These are phyloP conservation scores for Caenorhabditis briggsae DNA, from an alignment of 1,140 invertebrate genomes.

Conservation along the genomic window DNA sequence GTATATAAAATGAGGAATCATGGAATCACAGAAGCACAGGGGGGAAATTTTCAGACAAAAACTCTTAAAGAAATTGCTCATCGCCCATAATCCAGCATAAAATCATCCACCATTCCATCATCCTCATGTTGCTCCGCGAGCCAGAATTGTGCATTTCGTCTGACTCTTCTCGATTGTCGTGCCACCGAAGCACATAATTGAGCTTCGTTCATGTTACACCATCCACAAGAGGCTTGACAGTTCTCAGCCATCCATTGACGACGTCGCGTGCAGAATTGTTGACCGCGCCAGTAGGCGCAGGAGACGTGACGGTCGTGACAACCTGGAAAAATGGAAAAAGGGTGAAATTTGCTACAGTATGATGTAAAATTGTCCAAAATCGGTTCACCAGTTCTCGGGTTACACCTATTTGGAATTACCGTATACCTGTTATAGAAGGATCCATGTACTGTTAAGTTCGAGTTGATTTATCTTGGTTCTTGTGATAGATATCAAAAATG, in stretches of 20 bases:
- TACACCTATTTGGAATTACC: no score
- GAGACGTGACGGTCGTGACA: slow-evolving; percentile 66
- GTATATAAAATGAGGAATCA: background rate
- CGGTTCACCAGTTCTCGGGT: no score
- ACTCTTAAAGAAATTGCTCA: background rate
- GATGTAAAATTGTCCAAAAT: no score
- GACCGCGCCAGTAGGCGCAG: slow-evolving; percentile 64
- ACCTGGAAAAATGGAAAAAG: slow-evolving; percentile 10
- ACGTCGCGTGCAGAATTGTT: slow-evolving; percentile 64
- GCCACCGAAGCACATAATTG: slow-evolving; percentile 62
- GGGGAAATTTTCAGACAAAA: background rate
- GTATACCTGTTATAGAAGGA: no score
- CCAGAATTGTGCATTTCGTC: slow-evolving; percentile 25
- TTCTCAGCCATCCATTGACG: slow-evolving; percentile 69
- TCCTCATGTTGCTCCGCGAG: background rate
- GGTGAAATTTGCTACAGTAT: background rate
- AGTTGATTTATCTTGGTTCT: no score
- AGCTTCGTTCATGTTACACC: slow-evolving; percentile 61
- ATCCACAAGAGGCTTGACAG: slow-evolving; percentile 67
- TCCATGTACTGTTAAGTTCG: no score
- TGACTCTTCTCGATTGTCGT: slow-evolving; percentile 19
- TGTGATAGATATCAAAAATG: no score
- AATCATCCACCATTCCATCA: slow-evolving; percentile 8
- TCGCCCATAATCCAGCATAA: slow-evolving; percentile 42
- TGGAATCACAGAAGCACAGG: background rate